phyloP scores from a whole-genome alignment of 64 coral and sea anemone genomes.

The Cladopsammia gracilis region DNA sequence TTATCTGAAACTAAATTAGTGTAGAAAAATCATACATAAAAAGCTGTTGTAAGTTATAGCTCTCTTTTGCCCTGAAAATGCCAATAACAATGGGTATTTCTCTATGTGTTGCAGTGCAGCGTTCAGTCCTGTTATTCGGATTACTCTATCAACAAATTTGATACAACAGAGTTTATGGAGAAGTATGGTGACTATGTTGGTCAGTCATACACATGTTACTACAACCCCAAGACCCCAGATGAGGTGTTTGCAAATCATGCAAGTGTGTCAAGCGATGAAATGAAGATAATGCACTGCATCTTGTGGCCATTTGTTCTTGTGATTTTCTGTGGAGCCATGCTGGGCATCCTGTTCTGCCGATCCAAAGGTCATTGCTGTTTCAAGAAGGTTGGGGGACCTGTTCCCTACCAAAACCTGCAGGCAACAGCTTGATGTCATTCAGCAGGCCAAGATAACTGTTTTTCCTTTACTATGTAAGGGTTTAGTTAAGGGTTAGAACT shows the following conservation, averaged over 20 bases:
- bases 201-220: conserved; percentile 44
- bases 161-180: not conserved
- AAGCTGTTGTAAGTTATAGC: too few relatives aligned
- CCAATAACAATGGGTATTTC: not conserved
- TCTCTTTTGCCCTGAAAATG: too few relatives aligned
- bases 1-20: too few relatives aligned
- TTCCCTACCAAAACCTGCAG: conserved; percentile 32
- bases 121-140: conserved; percentile 19
- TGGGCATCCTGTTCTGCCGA: conserved; percentile 11
- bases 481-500: too few relatives aligned
- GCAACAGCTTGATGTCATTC: not conserved
- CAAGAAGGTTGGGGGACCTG: not conserved
- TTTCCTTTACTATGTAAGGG: too few relatives aligned
- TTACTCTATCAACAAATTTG: not conserved
- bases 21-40: too few relatives aligned
- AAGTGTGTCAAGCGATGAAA: not conserved
- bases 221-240: conserved; percentile 44
- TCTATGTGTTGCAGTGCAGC: conserved; percentile 32
- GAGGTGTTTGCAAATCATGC: conserved; percentile 22
- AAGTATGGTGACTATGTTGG: not conserved
- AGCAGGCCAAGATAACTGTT: too few relatives aligned
- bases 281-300: conserved; percentile 56
- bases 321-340: not conserved
- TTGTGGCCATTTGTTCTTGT: conserved; percentile 62
- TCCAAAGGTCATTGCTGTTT: conserved; percentile 17